These are phyloP conservation scores for Scolopax bukidnonensis DNA, from an alignment of 2,797 vertebrate species.

Conservation along the genomic window DNA sequence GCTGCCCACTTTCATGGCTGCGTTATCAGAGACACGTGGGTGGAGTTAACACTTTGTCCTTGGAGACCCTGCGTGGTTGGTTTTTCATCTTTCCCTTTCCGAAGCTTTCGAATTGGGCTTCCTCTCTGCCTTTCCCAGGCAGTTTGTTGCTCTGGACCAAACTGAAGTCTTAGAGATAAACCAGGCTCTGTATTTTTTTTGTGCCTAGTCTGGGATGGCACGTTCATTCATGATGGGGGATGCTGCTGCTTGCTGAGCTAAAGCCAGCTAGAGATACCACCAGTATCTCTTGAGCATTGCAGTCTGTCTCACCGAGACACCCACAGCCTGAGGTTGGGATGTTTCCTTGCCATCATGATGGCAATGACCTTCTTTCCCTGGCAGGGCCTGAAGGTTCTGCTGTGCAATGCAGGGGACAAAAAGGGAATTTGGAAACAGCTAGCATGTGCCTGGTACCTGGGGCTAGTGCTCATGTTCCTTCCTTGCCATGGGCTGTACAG, in stretches of 20 bases:
- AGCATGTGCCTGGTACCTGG: background rate
- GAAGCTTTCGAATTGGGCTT: background rate
- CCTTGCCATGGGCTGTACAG: accelerated
- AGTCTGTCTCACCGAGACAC: background rate
- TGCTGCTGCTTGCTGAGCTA: background rate
- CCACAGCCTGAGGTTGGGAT: background rate
- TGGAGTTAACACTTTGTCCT: background rate
- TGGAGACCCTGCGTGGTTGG: background rate
- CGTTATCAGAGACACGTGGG: background rate
- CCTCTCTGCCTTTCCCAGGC: background rate
- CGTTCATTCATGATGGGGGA: background rate
- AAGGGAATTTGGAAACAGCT: background rate
- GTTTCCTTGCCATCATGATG: background rate
- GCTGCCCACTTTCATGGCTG: background rate
- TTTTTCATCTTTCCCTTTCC: background rate
- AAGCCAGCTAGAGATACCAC: no score
- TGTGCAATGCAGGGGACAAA: background rate
- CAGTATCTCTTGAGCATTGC: background rate
- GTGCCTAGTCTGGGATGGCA: background rate
- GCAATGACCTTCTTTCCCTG: background rate
- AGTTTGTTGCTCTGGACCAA: background rate
- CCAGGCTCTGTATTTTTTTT: background rate
- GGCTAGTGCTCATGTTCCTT: accelerated
- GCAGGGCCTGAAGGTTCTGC: accelerated
- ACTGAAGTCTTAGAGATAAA: background rate